phyloP scores from a whole-genome alignment of 2,797 vertebrate species.

The Pterois miles region DNA sequence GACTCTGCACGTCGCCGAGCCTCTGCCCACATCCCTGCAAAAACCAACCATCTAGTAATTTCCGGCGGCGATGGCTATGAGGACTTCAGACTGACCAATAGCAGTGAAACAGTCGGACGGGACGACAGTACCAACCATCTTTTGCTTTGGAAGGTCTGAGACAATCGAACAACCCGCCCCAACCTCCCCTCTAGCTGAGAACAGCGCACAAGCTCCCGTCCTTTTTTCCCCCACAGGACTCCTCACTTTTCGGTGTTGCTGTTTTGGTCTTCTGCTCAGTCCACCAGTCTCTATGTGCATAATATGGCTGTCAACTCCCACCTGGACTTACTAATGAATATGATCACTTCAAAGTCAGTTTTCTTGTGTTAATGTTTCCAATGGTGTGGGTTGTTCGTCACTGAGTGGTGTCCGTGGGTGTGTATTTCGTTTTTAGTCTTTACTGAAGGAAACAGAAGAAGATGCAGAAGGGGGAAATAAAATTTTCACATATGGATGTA shows the following conservation, averaged over 20 bases:
- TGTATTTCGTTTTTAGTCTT: slow-evolving; percentile 26
- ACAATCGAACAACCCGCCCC: not conserved
- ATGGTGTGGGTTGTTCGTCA: slow-evolving; percentile 53
- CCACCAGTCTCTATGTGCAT: slow-evolving; percentile 75
- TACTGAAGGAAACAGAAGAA: slow-evolving; percentile 25
- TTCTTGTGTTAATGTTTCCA: slow-evolving; percentile 50
- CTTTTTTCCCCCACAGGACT: slow-evolving; percentile 16
- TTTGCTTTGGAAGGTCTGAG: slow-evolving; percentile 95
- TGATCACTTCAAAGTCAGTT: slow-evolving; percentile 47
- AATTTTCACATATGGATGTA: slow-evolving; percentile 11
- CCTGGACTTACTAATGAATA: slow-evolving; percentile 47
- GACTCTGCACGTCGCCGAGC: slow-evolving; percentile 86
- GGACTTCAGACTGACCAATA: slow-evolving; percentile 95
- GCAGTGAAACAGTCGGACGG: slow-evolving; percentile 95
- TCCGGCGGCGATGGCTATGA: slow-evolving; percentile 97
- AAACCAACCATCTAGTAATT: slow-evolving; percentile 93
- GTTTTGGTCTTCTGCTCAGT: slow-evolving; percentile 65
- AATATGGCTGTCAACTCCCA: slow-evolving; percentile 53
- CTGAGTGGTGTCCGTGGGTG: slow-evolving; percentile 50
- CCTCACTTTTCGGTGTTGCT: slow-evolving; percentile 46
- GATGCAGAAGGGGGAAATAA: slow-evolving; percentile 11
- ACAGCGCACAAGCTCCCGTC: slow-evolving; percentile 23
- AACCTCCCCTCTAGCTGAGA: slow-evolving; percentile 27
- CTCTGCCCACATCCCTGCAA: slow-evolving; percentile 82
- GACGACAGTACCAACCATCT: slow-evolving; percentile 99